Evolutionary conservation across 2,797 vertebrate genomes (phyloP), one percentile per base, ranked within the genome.

Genomic region (Cuculus canorus): DNA sequence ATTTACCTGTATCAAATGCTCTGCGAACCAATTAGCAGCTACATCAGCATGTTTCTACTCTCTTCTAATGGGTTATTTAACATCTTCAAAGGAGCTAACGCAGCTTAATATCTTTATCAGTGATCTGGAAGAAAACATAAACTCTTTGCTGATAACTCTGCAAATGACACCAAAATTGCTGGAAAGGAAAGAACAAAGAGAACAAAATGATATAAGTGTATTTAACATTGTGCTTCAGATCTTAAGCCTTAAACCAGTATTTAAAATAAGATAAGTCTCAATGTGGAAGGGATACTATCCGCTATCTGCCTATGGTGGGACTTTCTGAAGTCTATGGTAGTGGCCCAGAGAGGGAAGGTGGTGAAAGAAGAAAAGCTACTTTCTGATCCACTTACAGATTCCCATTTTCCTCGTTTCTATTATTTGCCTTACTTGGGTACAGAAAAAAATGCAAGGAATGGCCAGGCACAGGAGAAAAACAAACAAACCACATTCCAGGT

Each of bases 111-210:
- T 93, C 86, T 91, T 88, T 91, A 94, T 93, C 81, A 92, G 88
- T 82, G 86, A 96, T 84, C 81, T 94, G 88, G 81, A 94, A 95
- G 79, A 92, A 95, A 94, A 93, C n/a, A 56, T 52, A 77, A 92
- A 79, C 60, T 72, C 66, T 37, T 81, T 70, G 43, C 86, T 87
- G 56, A n/a, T 79, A 90, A 76, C 59, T 88, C 76, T 13, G 25
- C 47, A 93, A 86, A 88, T 88, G 63, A 76, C 61, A 88, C 54
- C 75, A 88, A 89, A 88, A 94, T 60, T 84, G 35, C 73, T 90
- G 77, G 77, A 71, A 82, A 96, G 12, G 33, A 82, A 90, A 45
- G 21, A 93, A 69, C 0, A 21, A 75, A 60, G 45, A 53, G 41
- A 84, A 76, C 6, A 82, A 61, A 95, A 41, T 1, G 0, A 41